Conservation (phyloP, 2,888 invertebrate genomes). For the Oxyteleia sp. region DNA sequence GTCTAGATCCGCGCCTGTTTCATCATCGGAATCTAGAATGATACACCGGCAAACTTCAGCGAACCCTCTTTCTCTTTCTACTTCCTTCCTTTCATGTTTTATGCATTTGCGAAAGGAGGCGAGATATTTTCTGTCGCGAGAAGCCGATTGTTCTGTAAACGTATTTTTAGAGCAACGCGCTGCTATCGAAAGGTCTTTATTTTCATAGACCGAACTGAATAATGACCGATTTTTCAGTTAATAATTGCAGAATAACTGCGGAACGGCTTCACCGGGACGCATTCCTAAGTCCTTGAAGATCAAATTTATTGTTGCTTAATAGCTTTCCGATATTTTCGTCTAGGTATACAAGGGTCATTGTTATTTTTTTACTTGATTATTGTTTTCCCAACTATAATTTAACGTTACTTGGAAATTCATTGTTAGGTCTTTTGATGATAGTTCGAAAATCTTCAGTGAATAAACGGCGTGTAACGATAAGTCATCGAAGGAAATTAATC, state of each 20-base stretch:
- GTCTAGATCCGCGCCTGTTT: conserved; percentile 82
- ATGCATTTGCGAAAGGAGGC: conserved; percentile 24
- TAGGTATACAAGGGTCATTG: not conserved
- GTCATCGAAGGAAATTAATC: not conserved
- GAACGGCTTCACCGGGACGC: not conserved
- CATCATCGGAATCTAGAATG: conserved; percentile 55
- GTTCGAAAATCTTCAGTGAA: not conserved
- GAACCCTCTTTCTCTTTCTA: not conserved
- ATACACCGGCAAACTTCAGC: conserved; percentile 70
- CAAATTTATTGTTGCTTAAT: not conserved
- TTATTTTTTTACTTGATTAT: not conserved
- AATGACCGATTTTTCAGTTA: conserved; percentile 21
- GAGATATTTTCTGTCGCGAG: conserved; percentile 31
- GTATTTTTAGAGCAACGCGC: conserved; percentile 15
- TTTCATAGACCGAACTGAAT: conserved; percentile 20
- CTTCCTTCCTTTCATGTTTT: conserved; percentile 32
- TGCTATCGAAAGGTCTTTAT: conserved; percentile 35
- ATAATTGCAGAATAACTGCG: not conserved
- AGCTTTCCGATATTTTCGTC: not conserved
- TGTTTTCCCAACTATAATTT: not conserved
- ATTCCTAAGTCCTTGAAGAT: not conserved
- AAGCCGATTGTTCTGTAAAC: conserved; percentile 25
- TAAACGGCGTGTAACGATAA: not conserved
- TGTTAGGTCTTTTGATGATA: not conserved
- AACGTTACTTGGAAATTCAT: not conserved